Evolutionary conservation across 2,888 invertebrate genomes (phyloP).

Genomic region (Hirtodrosophila confusa): DNA sequence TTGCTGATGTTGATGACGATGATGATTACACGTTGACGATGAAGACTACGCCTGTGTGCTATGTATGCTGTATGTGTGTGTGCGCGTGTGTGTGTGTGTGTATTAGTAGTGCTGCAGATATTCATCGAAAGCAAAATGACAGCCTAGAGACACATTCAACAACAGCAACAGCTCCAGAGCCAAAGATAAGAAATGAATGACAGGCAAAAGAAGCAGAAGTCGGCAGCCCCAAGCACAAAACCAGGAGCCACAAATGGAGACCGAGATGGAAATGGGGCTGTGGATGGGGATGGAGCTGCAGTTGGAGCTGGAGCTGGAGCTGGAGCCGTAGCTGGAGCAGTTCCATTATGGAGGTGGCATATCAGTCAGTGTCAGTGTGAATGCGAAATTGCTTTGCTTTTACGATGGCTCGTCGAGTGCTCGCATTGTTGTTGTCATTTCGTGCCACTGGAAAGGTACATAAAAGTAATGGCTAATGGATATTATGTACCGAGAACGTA

Average conservation of each 20-base stretch:
- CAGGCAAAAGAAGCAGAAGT: slow-evolving; percentile 47
- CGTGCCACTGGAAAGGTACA: slow-evolving; percentile 55
- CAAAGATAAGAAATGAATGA: slow-evolving; percentile 77
- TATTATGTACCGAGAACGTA: slow-evolving; percentile 49
- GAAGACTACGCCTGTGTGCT: slow-evolving; percentile 55
- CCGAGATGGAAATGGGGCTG: neutral
- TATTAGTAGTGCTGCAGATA: slow-evolving; percentile 65
- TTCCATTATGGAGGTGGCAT: slow-evolving; percentile 54
- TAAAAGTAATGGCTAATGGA: slow-evolving; percentile 75
- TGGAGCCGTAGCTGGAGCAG: slow-evolving; percentile 10
- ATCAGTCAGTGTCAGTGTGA: slow-evolving; percentile 76
- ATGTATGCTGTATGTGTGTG: slow-evolving; percentile 14
- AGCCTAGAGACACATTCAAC: slow-evolving; percentile 84
- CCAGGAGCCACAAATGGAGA: slow-evolving; percentile 39
- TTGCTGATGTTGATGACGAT: slow-evolving; percentile 65
- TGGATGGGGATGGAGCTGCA: neutral
- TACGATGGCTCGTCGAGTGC: slow-evolving; percentile 55
- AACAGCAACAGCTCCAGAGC: slow-evolving; percentile 55
- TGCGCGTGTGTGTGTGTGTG: slow-evolving; percentile 22
- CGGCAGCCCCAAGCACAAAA: slow-evolving; percentile 35
- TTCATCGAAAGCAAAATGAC: slow-evolving; percentile 84
- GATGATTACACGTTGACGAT: slow-evolving; percentile 75
- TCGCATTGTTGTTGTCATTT: slow-evolving; percentile 38
- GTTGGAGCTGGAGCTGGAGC: slow-evolving; percentile 5
- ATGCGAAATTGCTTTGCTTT: slow-evolving; percentile 76